phyloP scores from a whole-genome alignment of 37 sponge, comb jelly and placozoan species.

The Halichondria panicea region DNA sequence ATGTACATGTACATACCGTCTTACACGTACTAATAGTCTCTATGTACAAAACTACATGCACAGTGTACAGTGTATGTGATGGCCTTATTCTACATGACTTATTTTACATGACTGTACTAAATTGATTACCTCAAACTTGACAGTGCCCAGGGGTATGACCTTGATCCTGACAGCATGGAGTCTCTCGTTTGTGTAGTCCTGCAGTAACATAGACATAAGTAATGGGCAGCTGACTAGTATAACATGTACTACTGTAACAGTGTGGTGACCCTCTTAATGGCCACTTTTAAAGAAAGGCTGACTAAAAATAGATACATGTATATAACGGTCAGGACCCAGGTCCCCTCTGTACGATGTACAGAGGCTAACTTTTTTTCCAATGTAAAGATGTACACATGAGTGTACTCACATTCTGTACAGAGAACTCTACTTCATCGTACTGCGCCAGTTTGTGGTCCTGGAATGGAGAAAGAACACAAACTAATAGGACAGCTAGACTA shows the following conservation, averaged over 20 bases:
- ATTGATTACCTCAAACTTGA: conserved; percentile 52
- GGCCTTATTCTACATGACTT: too few species aligned
- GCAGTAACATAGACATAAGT: neutral
- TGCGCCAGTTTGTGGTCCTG: conserved; percentile 47
- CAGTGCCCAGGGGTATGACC: conserved; percentile 56
- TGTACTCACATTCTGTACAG: conserved; percentile 41
- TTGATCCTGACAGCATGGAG: conserved; percentile 64
- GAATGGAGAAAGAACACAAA: neutral
- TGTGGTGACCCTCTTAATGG: neutral
- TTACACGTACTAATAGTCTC: too few species aligned
- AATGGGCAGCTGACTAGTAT: neutral
- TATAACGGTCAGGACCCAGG: neutral
- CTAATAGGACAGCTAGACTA: neutral
- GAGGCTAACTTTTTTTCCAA: too few species aligned
- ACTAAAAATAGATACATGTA: too few species aligned
- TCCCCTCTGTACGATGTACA: neutral
- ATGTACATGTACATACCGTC: too few species aligned
- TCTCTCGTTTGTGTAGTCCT: conserved; percentile 61
- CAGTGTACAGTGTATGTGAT: too few species aligned
- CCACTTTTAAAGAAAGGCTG: neutral
- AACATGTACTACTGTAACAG: too few species aligned
- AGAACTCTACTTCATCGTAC: conserved; percentile 53
- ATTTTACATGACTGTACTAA: too few species aligned
- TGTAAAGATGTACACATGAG: too few species aligned
- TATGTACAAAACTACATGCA: too few species aligned